These are phyloP conservation scores for Macrosiphum euphorbiae DNA, from an alignment of 2,888 invertebrate genomes.

Conservation along the genomic window DNA sequence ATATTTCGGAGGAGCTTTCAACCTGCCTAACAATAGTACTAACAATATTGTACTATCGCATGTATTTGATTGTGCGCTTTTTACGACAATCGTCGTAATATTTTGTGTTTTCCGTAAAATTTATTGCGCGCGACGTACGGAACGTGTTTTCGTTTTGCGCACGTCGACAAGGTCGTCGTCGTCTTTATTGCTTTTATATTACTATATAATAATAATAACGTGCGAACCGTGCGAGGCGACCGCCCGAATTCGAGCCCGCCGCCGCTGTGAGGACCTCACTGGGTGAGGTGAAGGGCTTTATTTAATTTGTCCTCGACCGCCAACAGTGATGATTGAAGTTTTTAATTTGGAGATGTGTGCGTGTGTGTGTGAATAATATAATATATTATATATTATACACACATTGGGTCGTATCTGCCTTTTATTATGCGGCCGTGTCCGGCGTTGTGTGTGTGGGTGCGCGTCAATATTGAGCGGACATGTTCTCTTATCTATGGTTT, in stretches of 20 bases:
- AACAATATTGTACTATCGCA: neutral
- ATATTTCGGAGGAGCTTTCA: neutral
- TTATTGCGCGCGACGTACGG: neutral
- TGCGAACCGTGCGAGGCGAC: neutral
- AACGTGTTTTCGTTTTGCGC: neutral
- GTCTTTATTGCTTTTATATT: neutral
- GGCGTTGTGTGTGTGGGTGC: neutral
- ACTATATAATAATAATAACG: neutral
- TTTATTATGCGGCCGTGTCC: neutral
- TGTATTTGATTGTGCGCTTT: neutral
- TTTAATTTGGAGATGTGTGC: slow-evolving; percentile 21
- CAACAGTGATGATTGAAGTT: slow-evolving; percentile 20
- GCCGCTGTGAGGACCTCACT: neutral
- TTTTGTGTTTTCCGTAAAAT: neutral
- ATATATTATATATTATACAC: neutral
- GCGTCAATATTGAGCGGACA: neutral
- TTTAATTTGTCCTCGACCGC: neutral
- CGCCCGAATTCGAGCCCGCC: neutral
- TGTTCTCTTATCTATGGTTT: slow-evolving; percentile 44
- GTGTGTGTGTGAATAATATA: neutral
- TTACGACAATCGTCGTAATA: neutral
- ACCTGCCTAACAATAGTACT: neutral
- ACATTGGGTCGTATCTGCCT: neutral
- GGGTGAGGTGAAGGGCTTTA: slow-evolving; percentile 35
- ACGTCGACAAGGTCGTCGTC: neutral